Conservation (phyloP, 2,888 invertebrate species). For the Biston betularia region DNA sequence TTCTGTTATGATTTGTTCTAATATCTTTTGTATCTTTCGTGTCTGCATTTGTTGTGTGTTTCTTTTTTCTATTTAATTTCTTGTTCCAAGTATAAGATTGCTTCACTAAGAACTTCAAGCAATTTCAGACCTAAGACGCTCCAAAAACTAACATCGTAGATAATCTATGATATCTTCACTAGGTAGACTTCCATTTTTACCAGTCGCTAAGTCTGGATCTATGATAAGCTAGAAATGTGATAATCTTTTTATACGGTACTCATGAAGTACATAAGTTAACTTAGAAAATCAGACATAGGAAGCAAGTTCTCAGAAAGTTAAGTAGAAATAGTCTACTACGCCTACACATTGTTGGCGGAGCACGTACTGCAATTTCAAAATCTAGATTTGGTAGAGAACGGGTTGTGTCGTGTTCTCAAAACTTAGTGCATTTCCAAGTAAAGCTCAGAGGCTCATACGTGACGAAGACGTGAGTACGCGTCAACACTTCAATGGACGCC, state of each 20-base stretch:
- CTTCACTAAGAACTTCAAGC: conserved; percentile 19
- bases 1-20: conserved; percentile 55
- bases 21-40: conserved; percentile 41
- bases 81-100: not conserved
- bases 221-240: conserved; percentile 43
- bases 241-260: conserved; percentile 44
- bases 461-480: conserved; percentile 58
- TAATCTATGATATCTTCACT: conserved; percentile 17
- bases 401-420: conserved; percentile 64
- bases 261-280: conserved; percentile 42
- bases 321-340: conserved; percentile 56
- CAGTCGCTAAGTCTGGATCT: conserved; percentile 43
- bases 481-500: conserved; percentile 66
- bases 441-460: conserved; percentile 66
- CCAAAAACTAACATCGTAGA: conserved; percentile 25
- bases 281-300: conserved; percentile 55
- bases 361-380: conserved; percentile 76
- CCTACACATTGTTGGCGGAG: conserved; percentile 62
- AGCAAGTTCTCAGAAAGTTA: conserved; percentile 55
- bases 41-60: conserved; percentile 4
- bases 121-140: conserved; percentile 13
- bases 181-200: conserved; percentile 28
- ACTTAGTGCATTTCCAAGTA: conserved; percentile 73
- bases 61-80: conserved; percentile 8
- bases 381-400: conserved; percentile 74